Evolutionary conservation across 2,113 vertebrate genomes (phyloP).

Genomic region (Cygnus buccinator): DNA sequence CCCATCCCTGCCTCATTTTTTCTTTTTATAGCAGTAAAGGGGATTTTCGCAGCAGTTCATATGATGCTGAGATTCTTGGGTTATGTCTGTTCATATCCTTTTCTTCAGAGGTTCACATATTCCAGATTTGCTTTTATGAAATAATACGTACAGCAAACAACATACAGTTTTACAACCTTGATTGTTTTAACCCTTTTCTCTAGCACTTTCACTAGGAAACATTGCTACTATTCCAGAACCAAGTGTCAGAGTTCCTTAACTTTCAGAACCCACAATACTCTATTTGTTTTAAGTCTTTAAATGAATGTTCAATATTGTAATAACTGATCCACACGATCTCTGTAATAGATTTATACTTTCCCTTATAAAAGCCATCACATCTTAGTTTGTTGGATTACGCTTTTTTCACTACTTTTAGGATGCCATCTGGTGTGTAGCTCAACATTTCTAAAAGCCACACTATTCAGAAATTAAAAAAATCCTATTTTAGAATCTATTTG

Average conservation of each 20-base stretch:
- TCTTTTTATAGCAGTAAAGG: neutral
- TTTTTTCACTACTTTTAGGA: neutral
- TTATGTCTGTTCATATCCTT: neutral
- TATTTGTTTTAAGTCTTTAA: neutral
- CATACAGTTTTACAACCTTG: neutral
- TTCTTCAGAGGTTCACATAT: neutral
- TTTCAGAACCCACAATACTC: neutral
- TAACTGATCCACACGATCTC: neutral
- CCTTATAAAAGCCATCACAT: neutral
- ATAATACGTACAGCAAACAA: neutral
- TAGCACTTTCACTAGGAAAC: neutral
- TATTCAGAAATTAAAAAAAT: neutral
- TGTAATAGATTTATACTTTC: neutral
- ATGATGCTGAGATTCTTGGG: neutral
- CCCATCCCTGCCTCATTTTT: neutral
- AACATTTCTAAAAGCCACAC: neutral
- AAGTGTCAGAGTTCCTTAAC: neutral
- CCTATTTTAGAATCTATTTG: neutral
- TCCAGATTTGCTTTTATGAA: neutral
- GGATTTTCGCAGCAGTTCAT: neutral
- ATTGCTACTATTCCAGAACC: neutral
- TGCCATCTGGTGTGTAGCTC: neutral
- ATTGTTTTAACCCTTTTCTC: neutral
- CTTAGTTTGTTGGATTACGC: neutral
- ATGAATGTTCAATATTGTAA: neutral